Evolutionary conservation across 2,888 invertebrate genomes (phyloP), one percentile per base, ranked within the genome.

Genomic region (Lapara coniferarum): DNA sequence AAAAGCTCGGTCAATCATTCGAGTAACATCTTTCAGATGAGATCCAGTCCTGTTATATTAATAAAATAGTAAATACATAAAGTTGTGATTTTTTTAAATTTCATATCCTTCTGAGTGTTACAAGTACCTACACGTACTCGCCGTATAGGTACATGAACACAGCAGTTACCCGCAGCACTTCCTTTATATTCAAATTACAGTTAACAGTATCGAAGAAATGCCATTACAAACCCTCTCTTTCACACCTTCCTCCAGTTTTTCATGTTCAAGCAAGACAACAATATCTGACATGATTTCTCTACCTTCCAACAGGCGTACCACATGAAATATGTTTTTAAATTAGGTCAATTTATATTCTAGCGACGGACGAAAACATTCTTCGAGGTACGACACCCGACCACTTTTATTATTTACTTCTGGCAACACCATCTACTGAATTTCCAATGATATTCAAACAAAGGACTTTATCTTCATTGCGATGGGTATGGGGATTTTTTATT

Each of bases 261-360:
- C 49, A 63, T 46, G 63, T 63, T 13, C 46, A 49, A 63, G 49
- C 19, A 63, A 19, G 63, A 49, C 49, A 63, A 19, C 49, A 46
- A 63, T 19, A 63, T 49, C 13, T 37, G 14, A 1, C 49, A 63
- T 63, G 63, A 63, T 49, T 63, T 49, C 25, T 37, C 55, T 55
- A 55, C 55, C 19, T 19, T 19, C 19, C 25, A 19, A 68, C 52
- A 69, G 59, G 58, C 68, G 69, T 66, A 68, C 51, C 58, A 69
- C 63, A 66, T 69, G 69, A 66, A 66, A 83, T 82, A 82, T 79
- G 78, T 75, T 85, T 84, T 85, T 80, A 87, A 87, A 87, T 86
- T 81, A 82, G 78, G 73, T 74, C 82, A 83, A 87, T 89, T 87
- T 85, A 84, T 86, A 87, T 88, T 88, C 88, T 78, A 76, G 71